Evolutionary conservation across 2,888 invertebrate species (phyloP), one percentile per base, ranked within the genome.

Genomic region (Apotomis capreana): DNA sequence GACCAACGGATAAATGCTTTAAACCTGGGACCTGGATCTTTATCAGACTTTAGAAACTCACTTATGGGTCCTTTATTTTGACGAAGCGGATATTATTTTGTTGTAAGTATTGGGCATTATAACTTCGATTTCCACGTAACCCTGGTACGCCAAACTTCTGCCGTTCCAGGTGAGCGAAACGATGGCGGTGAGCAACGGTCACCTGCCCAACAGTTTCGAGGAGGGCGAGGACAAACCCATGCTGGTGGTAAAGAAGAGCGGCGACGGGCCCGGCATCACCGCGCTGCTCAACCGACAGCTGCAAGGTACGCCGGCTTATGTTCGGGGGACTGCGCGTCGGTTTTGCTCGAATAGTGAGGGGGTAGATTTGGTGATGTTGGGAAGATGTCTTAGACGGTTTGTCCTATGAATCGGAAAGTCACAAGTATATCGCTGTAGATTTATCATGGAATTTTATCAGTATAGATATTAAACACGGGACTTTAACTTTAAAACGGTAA

Each of bases 201-300:
- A 96, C 86, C 87, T 96, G 77, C 95, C 96, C 68, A 95, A 96
- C 85, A 95, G 95, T 74, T 95, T 95, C 84, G 95, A 96, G 76
- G 96, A 96, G 80, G 94, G 95, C 10, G 96, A 96, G 79, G 96
- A 96, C 79, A 96, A 96, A 81, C 96, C 96, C 15, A 95, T 96
- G 95, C 91, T 96, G 80, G 95, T 96, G 63, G 95, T 96, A 75
- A 96, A 96, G 91, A 96, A 96, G 84, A 90, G 94, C 0, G 95
- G 95, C 3, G 96, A 96, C 79, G 96, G 96, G 68, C 96, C 96
- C 75, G 96, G 96, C 78, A 95, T 96, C 87, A 96, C 96, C 59
- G 96, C 96, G 65, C 90, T 96, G 79, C 95, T 96, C 78, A 96
- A 96, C 87, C 90, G 96, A 77, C 96, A 96, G 90, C 89, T 96